Base-by-base conservation (phyloP, 2,797 vertebrate genomes). In the Prunella strophiata region DNA sequence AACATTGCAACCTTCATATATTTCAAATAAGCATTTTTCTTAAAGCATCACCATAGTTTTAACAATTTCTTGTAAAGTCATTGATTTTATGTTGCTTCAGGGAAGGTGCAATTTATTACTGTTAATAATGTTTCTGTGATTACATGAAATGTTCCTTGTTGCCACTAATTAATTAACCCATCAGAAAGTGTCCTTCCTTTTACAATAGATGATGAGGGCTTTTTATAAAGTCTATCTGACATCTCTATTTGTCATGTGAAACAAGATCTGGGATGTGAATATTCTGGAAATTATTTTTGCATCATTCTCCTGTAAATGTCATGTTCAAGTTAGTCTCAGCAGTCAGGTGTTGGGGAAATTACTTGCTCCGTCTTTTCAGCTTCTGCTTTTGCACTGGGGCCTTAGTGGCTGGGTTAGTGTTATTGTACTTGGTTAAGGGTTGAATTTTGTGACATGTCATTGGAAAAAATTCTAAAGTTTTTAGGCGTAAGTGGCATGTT, bases 41-140 rank as follows among this genome's bases (percentile, higher is more conserved):
- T 91, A 75, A 78, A 84, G 10, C 9, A 66, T 62, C 23, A 27
- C 12, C 38, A 21, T 36, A 58, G 26, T 86, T 88, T 50, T 90
- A 93, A 70, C 9, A 76, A 52, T 63, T 90, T 90, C 54, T 88
- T 94, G 59, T 91, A 45, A 93, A 95, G 61, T 55, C 48, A 93
- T 78, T 78, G 74, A 89, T 91, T 93, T 86, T 78, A 62, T 84
- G 70, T 93, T 88, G 58, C 62, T 93, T 90, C 62, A n/a, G 51
- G 71, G 58, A 93, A 95, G 45, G 17, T 63, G 16, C 14, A 87
- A 63, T 90, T 84, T 93, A 91, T 90, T 86, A 79, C 48, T 45
- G 18, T 70, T 96, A 88, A 83, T 70, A 88, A 76, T 89, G 48
- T 40, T 88, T 90, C 80, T 1, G 0, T 91, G 66, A 88, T 87